Conservation (phyloP, 2,113 vertebrate genomes). For the Colossoma macropomum region DNA sequence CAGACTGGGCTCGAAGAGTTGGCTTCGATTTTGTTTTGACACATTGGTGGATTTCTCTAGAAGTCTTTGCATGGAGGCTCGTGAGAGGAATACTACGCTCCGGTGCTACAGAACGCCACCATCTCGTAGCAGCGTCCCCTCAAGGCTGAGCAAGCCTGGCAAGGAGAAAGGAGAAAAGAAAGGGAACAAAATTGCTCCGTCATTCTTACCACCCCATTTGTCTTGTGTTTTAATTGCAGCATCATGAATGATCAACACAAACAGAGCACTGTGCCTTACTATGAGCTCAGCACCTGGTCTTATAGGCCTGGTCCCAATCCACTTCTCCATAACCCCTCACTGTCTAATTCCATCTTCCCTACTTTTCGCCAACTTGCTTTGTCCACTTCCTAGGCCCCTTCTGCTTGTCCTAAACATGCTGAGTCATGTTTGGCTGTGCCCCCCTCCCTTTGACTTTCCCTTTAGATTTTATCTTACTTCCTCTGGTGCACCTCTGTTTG, state of each 20-base stretch:
- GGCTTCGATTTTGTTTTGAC: constrained; percentile 28
- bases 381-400: background rate
- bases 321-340: constrained; percentile 2
- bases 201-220: constrained; percentile 27
- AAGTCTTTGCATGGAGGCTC: constrained; percentile 13
- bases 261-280: constrained; percentile 80
- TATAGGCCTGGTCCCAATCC: constrained; percentile 62
- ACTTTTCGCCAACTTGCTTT: background rate
- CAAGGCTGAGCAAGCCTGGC: background rate
- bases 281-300: constrained; percentile 68
- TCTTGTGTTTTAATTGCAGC: constrained; percentile 60
- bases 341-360: background rate
- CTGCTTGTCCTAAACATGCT: background rate
- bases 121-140: constrained; percentile 38
- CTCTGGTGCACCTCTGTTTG: too few relatives aligned
- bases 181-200: constrained; percentile 54
- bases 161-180: constrained; percentile 25
- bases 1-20: constrained; percentile 65
- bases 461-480: background rate
- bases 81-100: constrained; percentile 20
- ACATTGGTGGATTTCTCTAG: background rate
- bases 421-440: background rate
- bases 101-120: constrained; percentile 49
- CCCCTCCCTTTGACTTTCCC: background rate
- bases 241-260: constrained; percentile 69